Evolutionary conservation across 1,140 invertebrate species (phyloP), one percentile per base, ranked within the genome.

Genomic region (Drosophila nikananu): DNA sequence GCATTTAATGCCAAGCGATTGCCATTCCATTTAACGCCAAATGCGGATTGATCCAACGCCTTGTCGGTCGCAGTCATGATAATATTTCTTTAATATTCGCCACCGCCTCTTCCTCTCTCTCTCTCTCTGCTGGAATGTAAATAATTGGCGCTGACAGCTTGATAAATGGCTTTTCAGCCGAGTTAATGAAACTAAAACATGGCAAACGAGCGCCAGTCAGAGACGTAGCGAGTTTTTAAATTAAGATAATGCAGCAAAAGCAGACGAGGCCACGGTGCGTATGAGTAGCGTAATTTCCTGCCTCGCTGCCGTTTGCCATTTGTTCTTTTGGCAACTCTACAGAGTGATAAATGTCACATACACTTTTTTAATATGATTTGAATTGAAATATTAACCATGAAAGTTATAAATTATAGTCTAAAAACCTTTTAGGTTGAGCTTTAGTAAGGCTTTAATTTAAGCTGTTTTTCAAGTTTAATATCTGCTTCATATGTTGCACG

Each of bases 121-220:
- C 57, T 17, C 23, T 51, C 17, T 32, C 7, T 21, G 60, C 44
- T 21, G 41, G 46, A 64, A 55, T 77, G 84, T 90, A 90, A 90
- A 90, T 90, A 90, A 90, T 90, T 90, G 79, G 61, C 19, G 81
- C 76, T 90, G 86, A 90, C 86, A 90, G 79, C 67, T 82, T 90
- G 86, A 90, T 90, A 82, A 90, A 90, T 90, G 81, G 70, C 78
- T 86, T 82, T 89, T 74, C 72, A 86, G 86, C 65, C 64, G 77
- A 86, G 79, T 74, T 90, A 90, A 90, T 86, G 79, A 90, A 90
- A 90, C 86, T 86, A 90, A 90, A 77, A 86, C 81, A 77, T 59
- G 75, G 79, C 81, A 70, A 70, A 84, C 68, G 65, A 81, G 73
- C 62, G 52, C 21, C 35, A 12, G 32, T 15, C 27, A 44, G 35